phyloP scores from a whole-genome alignment of 2,888 invertebrate genomes.

The Netelia virgata region DNA sequence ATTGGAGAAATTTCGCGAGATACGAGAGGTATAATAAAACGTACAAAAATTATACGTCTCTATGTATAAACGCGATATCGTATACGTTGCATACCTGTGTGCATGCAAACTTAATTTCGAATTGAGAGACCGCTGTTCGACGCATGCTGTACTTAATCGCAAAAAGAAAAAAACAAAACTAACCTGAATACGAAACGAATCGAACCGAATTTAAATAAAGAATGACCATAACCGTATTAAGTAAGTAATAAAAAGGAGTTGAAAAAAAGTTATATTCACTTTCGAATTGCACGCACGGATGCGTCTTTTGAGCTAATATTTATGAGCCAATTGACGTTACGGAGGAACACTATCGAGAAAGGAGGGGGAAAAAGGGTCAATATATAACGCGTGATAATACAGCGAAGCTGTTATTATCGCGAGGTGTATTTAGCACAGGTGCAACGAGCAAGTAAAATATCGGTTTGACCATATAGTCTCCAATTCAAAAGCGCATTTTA shows the following conservation, averaged over 20 bases:
- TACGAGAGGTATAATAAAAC: slow-evolving; percentile 4
- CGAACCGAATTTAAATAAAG: not conserved
- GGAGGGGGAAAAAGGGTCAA: slow-evolving; percentile 10
- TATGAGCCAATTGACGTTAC: not conserved
- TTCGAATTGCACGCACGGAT: not conserved
- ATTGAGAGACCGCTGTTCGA: too few relatives aligned
- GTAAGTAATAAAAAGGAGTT: not conserved
- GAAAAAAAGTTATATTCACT: not conserved
- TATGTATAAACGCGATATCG: not conserved
- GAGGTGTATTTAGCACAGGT: slow-evolving; percentile 58
- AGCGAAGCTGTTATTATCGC: slow-evolving; percentile 19
- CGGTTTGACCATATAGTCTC: slow-evolving; percentile 14
- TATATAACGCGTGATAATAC: slow-evolving; percentile 46
- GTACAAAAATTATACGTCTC: not conserved
- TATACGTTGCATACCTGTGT: not conserved
- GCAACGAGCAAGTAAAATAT: slow-evolving; percentile 55
- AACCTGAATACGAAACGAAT: not conserved
- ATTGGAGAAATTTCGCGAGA: slow-evolving; percentile 32
- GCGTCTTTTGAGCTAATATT: slow-evolving; percentile 8
- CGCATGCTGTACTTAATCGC: too few relatives aligned
- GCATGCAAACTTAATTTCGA: slow-evolving; percentile 40
- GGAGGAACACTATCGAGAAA: not conserved
- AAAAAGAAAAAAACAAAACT: too few relatives aligned
- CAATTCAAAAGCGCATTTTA: slow-evolving; percentile 25
- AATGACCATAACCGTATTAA: too few relatives aligned